phyloP scores from a whole-genome alignment of 2,888 invertebrate genomes.

The Strigamia crassipes region DNA sequence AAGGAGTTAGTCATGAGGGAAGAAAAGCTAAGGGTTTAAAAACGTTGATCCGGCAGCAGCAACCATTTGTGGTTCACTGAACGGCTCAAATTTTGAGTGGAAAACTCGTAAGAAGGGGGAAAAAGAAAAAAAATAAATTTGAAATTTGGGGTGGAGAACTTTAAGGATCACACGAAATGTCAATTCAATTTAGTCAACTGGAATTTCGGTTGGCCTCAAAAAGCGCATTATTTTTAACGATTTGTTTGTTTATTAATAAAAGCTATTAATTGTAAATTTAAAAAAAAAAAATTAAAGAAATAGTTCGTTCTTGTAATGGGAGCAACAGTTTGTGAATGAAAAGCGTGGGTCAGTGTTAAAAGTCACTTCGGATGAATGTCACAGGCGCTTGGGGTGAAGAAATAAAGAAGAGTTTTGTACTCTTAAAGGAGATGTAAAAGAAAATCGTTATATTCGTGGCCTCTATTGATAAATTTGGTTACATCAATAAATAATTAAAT shows the following conservation, averaged over 20 bases:
- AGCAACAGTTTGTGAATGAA: background rate
- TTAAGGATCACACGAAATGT: background rate
- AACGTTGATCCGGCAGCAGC: background rate
- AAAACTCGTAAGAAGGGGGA: background rate
- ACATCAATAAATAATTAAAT: too few relatives aligned
- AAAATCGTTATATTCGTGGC: background rate
- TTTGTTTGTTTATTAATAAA: background rate
- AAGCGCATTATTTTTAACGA: background rate
- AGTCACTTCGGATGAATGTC: background rate
- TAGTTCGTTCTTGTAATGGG: background rate
- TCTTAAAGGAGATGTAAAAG: background rate
- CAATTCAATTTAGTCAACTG: background rate
- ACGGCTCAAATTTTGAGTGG: background rate
- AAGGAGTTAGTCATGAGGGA: background rate
- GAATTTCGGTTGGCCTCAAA: background rate
- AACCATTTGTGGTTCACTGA: background rate
- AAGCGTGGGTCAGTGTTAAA: background rate
- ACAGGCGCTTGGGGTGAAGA: background rate
- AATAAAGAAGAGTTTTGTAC: background rate
- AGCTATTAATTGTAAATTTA: background rate
- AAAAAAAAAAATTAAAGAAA: background rate
- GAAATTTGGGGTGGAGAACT: background rate
- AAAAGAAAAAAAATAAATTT: background rate
- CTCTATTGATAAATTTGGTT: background rate
- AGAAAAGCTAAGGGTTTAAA: background rate